A percentile compares a stretch with the other conserved stretches of the same genome.
These are phyloP conservation scores for Oryzias melastigma DNA, from an alignment of 2,113 vertebrate genomes.

Conservation along the genomic window DNA sequence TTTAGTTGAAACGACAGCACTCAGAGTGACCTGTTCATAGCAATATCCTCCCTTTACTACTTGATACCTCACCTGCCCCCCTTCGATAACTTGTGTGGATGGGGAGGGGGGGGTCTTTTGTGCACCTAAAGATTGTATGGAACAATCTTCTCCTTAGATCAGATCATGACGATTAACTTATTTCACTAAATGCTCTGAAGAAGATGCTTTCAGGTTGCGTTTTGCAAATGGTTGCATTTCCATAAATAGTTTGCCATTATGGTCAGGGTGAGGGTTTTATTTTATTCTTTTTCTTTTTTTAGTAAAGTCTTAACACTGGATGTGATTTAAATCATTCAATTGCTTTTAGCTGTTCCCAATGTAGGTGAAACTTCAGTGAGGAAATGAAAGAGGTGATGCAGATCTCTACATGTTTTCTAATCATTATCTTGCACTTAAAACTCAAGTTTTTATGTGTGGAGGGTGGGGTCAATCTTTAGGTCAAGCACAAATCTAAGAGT, in stretches of 20 bases:
- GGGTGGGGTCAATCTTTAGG: too few species aligned
- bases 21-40: constrained; percentile 48
- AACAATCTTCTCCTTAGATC: too few species aligned
- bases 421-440: too few species aligned
- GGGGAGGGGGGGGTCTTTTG: too few species aligned
- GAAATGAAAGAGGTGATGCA: too few species aligned
- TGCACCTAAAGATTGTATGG: too few species aligned
- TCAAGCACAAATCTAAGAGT: too few species aligned
- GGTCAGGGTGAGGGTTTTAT: too few species aligned
- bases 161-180: constrained; percentile 10
- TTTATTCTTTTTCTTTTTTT: constrained; percentile 3
- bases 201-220: constrained; percentile 31
- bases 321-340: constrained; percentile 22
- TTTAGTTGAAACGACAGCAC: constrained; percentile 44
- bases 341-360: constrained; percentile 10
- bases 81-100: constrained; percentile 17
- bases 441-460: too few species aligned
- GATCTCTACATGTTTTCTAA: too few species aligned
- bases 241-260: too few species aligned
- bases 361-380: neutral
- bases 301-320: constrained; percentile 66
- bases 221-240: constrained; percentile 8
- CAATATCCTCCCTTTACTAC: constrained; percentile 57
- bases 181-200: constrained; percentile 39
- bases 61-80: constrained; percentile 45